Evolutionary conservation across 2,113 vertebrate genomes (phyloP).

Genomic region (Fregata magnificens): DNA sequence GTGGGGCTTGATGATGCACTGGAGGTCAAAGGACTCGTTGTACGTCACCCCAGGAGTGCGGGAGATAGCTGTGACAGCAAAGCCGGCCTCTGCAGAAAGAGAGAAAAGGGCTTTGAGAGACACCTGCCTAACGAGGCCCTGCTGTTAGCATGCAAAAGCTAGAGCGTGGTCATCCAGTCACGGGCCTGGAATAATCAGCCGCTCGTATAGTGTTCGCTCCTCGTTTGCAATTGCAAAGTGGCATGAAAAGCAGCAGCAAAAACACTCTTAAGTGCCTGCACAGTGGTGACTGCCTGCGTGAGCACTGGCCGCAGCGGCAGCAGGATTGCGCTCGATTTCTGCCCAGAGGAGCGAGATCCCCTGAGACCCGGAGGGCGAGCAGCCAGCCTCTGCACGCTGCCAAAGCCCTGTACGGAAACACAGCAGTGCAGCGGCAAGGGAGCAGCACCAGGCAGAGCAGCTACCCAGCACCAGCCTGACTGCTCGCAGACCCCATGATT

Average conservation of each 20-base stretch:
- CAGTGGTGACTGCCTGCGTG: not conserved
- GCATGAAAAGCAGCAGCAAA: not conserved
- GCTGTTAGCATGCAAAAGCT: not conserved
- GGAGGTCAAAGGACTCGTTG: slow-evolving; percentile 91
- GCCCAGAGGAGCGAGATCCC: not conserved
- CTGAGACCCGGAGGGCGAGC: not conserved
- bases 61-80: slow-evolving; percentile 92
- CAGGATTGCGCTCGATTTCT: accelerated
- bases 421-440: accelerated
- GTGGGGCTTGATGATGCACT: slow-evolving; percentile 94
- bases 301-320: not conserved
- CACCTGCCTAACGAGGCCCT: not conserved
- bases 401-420: accelerated
- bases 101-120: not conserved
- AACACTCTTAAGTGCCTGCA: not conserved
- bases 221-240: not conserved
- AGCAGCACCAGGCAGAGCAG: not conserved
- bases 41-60: slow-evolving; percentile 91
- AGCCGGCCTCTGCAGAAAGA: slow-evolving; percentile 83
- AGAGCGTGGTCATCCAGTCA: not conserved
- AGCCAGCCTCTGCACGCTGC: not conserved
- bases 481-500: accelerated
- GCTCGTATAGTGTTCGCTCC: accelerated
- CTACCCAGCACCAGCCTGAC: not conserved
- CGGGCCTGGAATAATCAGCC: not conserved